Conservation (phyloP, 2,888 invertebrate species). For the Lasioglossum malachurum region DNA sequence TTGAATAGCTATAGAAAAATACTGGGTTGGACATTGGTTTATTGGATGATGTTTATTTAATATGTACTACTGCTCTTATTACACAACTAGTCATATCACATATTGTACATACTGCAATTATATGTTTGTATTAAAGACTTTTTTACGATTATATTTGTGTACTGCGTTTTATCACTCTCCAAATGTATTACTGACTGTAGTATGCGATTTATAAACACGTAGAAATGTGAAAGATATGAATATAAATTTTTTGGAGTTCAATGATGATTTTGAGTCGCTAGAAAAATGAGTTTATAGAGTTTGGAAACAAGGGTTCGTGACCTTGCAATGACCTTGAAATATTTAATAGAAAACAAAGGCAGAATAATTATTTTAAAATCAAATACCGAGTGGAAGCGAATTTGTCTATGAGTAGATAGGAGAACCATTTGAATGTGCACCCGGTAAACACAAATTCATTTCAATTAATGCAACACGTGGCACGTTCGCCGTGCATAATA, state of each 20-base stretch:
- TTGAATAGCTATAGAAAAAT: neutral
- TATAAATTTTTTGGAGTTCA: neutral
- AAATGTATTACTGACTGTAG: neutral
- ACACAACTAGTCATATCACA: conserved; percentile 56
- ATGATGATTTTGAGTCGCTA: neutral
- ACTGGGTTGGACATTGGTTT: neutral
- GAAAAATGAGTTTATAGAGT: neutral
- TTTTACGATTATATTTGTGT: neutral
- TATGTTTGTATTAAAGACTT: conserved; percentile 57
- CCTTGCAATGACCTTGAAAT: neutral
- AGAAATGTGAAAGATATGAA: neutral
- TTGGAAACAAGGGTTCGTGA: neutral
- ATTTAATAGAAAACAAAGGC: neutral
- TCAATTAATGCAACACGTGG: neutral
- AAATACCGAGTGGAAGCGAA: neutral
- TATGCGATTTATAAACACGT: neutral
- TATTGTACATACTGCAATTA: conserved; percentile 44
- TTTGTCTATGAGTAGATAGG: neutral
- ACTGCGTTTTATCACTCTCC: neutral
- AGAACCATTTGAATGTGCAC: neutral
- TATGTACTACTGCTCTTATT: neutral
- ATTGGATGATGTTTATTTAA: neutral
- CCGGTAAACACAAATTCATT: neutral
- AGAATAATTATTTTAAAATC: neutral
- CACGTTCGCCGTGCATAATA: neutral